Percentiles rank a stretch among this genome's conserved stretches.
Conservation (phyloP, 2,797 vertebrate genomes). For the Heteromormyrus szaboi region DNA sequence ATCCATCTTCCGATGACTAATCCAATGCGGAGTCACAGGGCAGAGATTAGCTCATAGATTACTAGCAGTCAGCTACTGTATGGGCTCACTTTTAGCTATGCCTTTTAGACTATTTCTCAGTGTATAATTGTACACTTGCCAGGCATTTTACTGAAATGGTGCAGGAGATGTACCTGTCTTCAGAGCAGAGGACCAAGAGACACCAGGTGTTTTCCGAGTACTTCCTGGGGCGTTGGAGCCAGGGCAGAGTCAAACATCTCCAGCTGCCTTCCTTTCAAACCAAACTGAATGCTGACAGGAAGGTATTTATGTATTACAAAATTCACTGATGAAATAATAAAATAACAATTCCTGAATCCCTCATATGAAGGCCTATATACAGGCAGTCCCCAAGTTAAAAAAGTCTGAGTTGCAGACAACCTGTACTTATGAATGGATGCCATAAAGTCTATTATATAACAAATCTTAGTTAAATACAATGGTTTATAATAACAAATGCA, state of each 20-base stretch:
- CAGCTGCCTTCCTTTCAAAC: constrained; percentile 53
- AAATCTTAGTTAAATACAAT: background rate
- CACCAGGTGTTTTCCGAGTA: constrained; percentile 65
- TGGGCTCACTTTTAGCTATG: background rate
- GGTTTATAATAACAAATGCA: background rate
- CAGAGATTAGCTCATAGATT: background rate
- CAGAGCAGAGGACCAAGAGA: constrained; percentile 45
- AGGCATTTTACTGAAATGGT: constrained; percentile 63
- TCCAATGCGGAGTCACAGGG: background rate
- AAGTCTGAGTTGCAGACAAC: background rate
- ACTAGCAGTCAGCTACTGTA: background rate
- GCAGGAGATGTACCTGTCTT: constrained; percentile 50
- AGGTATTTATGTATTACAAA: constrained; percentile 50
- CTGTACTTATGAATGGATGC: background rate
- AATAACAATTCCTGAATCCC: background rate
- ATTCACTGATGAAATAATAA: background rate
- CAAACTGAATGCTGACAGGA: constrained; percentile 66
- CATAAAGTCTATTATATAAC: background rate
- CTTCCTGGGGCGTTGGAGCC: constrained; percentile 69
- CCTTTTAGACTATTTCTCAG: background rate
- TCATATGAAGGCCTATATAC: background rate
- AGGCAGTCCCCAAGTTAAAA: background rate
- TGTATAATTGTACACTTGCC: constrained; percentile 12
- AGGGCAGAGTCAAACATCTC: constrained; percentile 62
- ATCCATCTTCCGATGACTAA: background rate